Conservation (phyloP, 2,113 vertebrate genomes). For the Chionis minor region DNA sequence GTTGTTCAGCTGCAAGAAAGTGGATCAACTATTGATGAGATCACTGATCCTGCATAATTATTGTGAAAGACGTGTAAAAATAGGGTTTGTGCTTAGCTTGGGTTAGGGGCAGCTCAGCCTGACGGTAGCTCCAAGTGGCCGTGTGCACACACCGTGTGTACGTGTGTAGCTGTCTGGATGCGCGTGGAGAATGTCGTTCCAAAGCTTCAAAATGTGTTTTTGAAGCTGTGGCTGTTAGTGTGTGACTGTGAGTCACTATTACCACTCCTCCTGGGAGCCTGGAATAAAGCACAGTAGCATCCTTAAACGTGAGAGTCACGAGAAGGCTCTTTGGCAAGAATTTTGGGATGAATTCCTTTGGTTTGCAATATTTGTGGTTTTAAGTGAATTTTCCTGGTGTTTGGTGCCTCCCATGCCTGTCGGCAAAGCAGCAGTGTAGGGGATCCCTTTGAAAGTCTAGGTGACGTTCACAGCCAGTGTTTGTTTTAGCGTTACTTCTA, state of each 20-base stretch:
- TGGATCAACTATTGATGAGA: constrained; percentile 6
- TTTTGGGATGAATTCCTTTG: background rate
- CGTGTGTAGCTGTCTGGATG: background rate
- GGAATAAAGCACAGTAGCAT: background rate
- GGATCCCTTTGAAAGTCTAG: background rate
- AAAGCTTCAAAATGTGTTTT: background rate
- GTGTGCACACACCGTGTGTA: fast-evolving
- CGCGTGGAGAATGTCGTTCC: fast-evolving
- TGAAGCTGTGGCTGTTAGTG: background rate
- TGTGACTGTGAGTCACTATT: background rate
- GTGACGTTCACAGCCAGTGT: background rate
- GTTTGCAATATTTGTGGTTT: background rate
- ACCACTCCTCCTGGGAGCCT: background rate
- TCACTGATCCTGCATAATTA: constrained; percentile 8
- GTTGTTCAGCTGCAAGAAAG: constrained; percentile 39
- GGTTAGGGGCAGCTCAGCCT: background rate
- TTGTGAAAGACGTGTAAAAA: background rate
- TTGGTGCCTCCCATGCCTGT: background rate
- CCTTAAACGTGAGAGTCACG: background rate
- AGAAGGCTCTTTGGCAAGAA: background rate
- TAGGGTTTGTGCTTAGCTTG: constrained; percentile 8
- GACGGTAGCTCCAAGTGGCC: background rate
- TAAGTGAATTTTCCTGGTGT: background rate
- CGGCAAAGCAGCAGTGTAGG: background rate
- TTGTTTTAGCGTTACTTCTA: background rate